A percentile compares a stretch with the other conserved stretches of the same genome.
These are phyloP conservation scores for Spicauda simplicius DNA, from an alignment of 2,888 invertebrate genomes.

Conservation along the genomic window DNA sequence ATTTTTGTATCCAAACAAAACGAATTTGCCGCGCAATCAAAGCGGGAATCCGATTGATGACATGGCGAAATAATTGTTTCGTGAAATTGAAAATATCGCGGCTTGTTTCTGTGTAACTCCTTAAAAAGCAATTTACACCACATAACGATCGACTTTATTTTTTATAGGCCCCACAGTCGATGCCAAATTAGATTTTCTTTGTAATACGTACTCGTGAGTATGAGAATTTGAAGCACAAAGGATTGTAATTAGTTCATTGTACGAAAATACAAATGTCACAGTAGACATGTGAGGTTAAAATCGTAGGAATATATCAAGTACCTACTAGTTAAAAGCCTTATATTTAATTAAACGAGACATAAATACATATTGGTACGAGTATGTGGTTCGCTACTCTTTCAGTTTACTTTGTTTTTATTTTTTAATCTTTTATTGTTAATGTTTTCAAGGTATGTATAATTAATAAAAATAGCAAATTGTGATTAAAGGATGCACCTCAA, in stretches of 20 bases:
- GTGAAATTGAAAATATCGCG: conserved; percentile 83
- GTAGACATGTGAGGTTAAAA: not conserved
- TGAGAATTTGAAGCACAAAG: not conserved
- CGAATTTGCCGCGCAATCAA: conserved; percentile 85
- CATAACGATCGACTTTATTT: conserved; percentile 31
- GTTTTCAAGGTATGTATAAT: no score
- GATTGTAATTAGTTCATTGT: not conserved
- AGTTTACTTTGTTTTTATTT: no score
- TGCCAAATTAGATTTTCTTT: conserved; percentile 28
- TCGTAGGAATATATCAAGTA: no score
- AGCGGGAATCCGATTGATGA: conserved; percentile 84
- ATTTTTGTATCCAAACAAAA: conserved; percentile 85
- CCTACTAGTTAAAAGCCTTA: no score
- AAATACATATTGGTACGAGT: no score
- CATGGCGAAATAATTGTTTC: conserved; percentile 84
- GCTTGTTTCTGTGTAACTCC: conserved; percentile 68
- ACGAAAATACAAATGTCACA: not conserved
- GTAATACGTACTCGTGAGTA: not conserved
- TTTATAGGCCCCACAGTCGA: conserved; percentile 19
- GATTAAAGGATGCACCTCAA: no score
- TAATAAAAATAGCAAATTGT: no score
- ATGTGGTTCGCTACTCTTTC: no score
- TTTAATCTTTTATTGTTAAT: no score
- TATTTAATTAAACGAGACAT: no score
- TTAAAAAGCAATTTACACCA: conserved; percentile 48